A percentile compares a stretch with the other conserved stretches of the same genome.
These are phyloP conservation scores for Agrochola litura DNA, from an alignment of 2,888 invertebrate genomes.

Conservation along the genomic window DNA sequence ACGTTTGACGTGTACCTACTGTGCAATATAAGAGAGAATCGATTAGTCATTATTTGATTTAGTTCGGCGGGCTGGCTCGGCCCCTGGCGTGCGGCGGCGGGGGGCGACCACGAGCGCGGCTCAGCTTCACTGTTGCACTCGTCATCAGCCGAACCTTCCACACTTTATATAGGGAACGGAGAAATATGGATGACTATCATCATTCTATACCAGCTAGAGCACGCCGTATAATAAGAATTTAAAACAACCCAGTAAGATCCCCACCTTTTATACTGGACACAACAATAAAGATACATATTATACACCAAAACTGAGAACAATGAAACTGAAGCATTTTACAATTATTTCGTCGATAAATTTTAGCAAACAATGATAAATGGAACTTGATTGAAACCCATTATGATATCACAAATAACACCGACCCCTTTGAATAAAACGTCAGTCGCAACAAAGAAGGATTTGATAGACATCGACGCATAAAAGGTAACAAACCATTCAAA, in stretches of 20 bases:
- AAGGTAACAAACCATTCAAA: slow-evolving; percentile 76
- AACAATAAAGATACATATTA: background rate
- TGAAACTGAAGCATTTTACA: slow-evolving; percentile 53
- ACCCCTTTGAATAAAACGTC: slow-evolving; percentile 69
- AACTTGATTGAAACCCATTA: slow-evolving; percentile 67
- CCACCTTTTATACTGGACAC: background rate
- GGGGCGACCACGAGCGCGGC: slow-evolving; percentile 86
- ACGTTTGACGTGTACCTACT: slow-evolving; percentile 90
- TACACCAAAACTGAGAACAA: slow-evolving; percentile 21
- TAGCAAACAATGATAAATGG: slow-evolving; percentile 67
- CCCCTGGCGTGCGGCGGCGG: slow-evolving; percentile 86
- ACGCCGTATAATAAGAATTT: slow-evolving; percentile 32
- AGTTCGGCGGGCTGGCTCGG: slow-evolving; percentile 86
- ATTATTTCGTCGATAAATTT: slow-evolving; percentile 58
- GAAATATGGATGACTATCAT: slow-evolving; percentile 74
- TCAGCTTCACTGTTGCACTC: slow-evolving; percentile 80
- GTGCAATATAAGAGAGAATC: slow-evolving; percentile 90
- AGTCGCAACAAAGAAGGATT: slow-evolving; percentile 67
- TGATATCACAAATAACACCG: slow-evolving; percentile 66
- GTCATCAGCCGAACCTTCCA: slow-evolving; percentile 88
- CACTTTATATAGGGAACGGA: slow-evolving; percentile 85
- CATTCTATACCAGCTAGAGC: slow-evolving; percentile 67
- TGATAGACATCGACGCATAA: slow-evolving; percentile 73
- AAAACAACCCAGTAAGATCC: slow-evolving; percentile 7
- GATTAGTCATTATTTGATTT: slow-evolving; percentile 91